These are phyloP conservation scores for Aethina tumida DNA, from an alignment of 1,140 invertebrate genomes.

Conservation along the genomic window DNA sequence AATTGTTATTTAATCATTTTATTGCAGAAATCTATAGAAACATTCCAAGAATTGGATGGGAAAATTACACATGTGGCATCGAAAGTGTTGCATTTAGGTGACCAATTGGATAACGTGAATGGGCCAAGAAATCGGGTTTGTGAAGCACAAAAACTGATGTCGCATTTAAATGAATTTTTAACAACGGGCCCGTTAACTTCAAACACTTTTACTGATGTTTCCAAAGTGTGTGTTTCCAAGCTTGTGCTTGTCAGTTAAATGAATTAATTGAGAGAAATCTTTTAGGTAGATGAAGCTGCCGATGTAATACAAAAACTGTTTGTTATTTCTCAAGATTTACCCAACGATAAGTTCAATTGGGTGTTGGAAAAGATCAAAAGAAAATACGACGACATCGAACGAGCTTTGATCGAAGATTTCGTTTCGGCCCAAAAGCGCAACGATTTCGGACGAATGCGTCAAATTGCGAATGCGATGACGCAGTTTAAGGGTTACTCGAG, in stretches of 20 bases:
- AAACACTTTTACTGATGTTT: conserved; percentile 79
- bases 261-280: conserved; percentile 11
- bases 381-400: conserved; percentile 95
- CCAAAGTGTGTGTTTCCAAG: conserved; percentile 45
- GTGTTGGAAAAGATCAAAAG: conserved; percentile 82
- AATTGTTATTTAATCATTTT: neutral
- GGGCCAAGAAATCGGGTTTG: conserved; percentile 86
- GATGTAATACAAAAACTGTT: conserved; percentile 97
- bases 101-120: conserved; percentile 95
- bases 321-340: conserved; percentile 90
- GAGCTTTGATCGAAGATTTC: conserved; percentile 91
- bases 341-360: conserved; percentile 75
- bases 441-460: conserved; percentile 84
- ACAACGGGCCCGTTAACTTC: conserved; percentile 75
- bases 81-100: conserved; percentile 93
- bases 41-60: conserved; percentile 89
- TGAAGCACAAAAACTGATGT: conserved; percentile 89
- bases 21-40: conserved; percentile 65
- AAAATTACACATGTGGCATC: conserved; percentile 95
- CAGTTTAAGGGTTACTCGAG: conserved; percentile 96
- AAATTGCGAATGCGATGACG: conserved; percentile 81
- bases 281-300: conserved; percentile 87
- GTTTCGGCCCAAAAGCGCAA: conserved; percentile 73
- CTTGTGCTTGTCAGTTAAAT: neutral
- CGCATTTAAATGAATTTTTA: conserved; percentile 89